Conservation (phyloP, 2,888 invertebrate species). For the Agrochola lychnidis region DNA sequence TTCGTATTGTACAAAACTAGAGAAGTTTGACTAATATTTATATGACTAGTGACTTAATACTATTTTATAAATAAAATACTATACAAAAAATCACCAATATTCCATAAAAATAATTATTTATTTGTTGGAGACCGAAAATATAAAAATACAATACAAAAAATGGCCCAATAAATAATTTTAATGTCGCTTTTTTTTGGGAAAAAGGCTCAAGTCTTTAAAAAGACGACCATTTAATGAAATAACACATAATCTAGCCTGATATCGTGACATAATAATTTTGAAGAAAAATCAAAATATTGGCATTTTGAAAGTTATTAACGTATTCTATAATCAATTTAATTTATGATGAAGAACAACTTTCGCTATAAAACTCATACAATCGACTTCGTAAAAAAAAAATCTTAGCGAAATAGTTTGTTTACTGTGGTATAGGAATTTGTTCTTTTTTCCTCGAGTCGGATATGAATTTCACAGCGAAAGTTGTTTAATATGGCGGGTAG, state of each 20-base stretch:
- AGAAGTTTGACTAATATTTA: constrained; percentile 12
- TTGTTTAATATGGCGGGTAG: no score
- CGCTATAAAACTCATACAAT: no score
- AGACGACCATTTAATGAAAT: no score
- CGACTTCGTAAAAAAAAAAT: no score
- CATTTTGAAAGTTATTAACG: neutral
- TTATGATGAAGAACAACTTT: neutral
- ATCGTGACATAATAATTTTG: neutral
- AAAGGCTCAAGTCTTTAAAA: neutral
- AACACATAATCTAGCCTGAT: neutral
- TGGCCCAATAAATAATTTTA: neutral
- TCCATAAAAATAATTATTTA: neutral
- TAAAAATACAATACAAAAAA: neutral
- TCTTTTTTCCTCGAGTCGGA: no score
- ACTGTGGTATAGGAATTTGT: no score
- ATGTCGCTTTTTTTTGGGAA: neutral
- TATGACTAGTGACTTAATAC: constrained; percentile 36
- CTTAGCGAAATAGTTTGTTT: no score
- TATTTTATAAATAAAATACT: neutral
- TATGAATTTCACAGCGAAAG: no score
- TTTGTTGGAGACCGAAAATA: neutral
- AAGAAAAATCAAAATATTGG: neutral
- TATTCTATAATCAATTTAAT: neutral
- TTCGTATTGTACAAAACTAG: constrained; percentile 28
- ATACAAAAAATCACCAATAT: neutral